These are phyloP conservation scores for Ectropis grisescens DNA, from an alignment of 1,140 invertebrate genomes.

Conservation along the genomic window DNA sequence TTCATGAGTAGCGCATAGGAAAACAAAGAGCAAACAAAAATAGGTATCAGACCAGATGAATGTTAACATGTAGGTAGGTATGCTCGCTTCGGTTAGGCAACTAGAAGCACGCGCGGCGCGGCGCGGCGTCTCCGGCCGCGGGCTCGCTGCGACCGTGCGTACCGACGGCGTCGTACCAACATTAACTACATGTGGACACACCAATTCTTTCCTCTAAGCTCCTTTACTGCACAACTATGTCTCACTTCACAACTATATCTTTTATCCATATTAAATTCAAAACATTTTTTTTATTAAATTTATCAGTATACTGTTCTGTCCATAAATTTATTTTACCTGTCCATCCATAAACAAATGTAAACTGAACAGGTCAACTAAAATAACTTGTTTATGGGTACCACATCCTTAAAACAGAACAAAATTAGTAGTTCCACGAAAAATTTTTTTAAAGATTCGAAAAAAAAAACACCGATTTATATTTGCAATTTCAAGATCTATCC, in stretches of 20 bases:
- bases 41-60: constrained; percentile 23
- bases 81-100: constrained; percentile 52
- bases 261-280: no score
- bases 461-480: no score
- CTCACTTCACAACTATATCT: constrained; percentile 2
- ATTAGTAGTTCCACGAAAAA: no score
- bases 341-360: no score
- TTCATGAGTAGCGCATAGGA: constrained; percentile 34
- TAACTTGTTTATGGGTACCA: no score
- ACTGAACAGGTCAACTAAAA: no score
- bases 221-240: constrained; percentile 18
- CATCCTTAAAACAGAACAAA: no score
- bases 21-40: constrained; percentile 48
- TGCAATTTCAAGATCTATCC: no score
- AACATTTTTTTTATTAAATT: no score
- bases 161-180: constrained; percentile 9
- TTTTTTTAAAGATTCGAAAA: no score
- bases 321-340: no score
- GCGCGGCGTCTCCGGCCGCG: constrained; percentile 40
- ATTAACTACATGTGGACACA: constrained; percentile 29
- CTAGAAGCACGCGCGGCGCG: constrained; percentile 67
- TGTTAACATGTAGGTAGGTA: constrained; percentile 17
- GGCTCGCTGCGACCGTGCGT: constrained; percentile 34
- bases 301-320: no score
- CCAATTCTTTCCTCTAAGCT: constrained; percentile 22